These are phyloP conservation scores for Muscicapa adusta DNA, from an alignment of 2,113 vertebrate genomes.

Conservation along the genomic window DNA sequence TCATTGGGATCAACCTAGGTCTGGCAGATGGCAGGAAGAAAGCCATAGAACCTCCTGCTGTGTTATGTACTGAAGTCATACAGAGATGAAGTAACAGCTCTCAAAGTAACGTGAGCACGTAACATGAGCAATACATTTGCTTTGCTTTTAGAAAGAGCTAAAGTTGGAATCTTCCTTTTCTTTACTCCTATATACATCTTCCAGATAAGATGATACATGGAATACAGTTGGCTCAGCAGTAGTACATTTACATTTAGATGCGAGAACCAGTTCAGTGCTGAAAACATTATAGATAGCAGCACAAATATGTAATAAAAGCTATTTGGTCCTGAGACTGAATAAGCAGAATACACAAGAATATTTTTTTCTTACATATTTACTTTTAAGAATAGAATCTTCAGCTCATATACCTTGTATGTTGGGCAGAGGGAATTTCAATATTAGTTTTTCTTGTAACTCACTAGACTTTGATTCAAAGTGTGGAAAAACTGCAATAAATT, in stretches of 20 bases:
- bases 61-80: background rate
- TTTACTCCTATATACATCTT: background rate
- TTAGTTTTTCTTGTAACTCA: background rate
- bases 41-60: background rate
- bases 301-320: background rate
- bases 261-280: background rate
- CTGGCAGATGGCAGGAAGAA: background rate
- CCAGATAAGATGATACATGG: background rate
- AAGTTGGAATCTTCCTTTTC: background rate
- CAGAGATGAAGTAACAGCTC: background rate
- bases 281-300: background rate
- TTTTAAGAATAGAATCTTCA: background rate
- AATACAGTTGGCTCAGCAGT: background rate
- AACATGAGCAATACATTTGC: background rate
- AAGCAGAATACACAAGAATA: background rate
- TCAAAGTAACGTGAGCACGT: background rate
- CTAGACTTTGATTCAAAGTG: background rate
- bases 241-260: background rate
- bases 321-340: conserved; percentile 11
- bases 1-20: rapidly evolving
- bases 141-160: background rate
- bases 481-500: background rate
- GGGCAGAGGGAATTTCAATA: background rate
- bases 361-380: background rate
- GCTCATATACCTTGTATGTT: background rate